Percentiles rank a stretch among this genome's conserved stretches.
Evolutionary conservation across 2,888 invertebrate genomes (phyloP).

Genomic region (Machimus atricapillus): DNA sequence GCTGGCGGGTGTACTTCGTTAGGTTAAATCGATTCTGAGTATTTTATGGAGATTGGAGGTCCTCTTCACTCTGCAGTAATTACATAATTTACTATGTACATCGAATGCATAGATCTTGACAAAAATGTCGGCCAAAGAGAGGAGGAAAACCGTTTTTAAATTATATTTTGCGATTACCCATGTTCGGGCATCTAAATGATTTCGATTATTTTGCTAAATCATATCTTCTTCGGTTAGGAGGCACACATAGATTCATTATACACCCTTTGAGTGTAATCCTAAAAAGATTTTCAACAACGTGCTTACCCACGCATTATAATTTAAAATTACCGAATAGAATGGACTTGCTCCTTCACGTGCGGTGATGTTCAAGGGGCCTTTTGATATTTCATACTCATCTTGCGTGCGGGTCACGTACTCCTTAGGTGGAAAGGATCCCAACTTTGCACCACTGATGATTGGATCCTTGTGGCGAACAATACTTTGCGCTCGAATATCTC

Average conservation of each 20-base stretch:
- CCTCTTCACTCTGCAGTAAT: neutral
- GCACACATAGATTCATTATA: neutral
- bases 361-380: neutral
- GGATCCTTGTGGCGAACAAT: slow-evolving; percentile 17
- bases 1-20: neutral
- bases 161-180: neutral
- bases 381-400: neutral
- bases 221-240: neutral
- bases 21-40: neutral
- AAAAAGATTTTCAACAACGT: neutral
- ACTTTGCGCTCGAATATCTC: neutral
- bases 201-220: neutral
- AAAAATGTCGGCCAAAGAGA: neutral
- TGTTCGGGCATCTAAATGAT: neutral
- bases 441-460: neutral
- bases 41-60: neutral
- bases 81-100: neutral
- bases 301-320: neutral
- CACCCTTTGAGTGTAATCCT: neutral
- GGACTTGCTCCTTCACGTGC: neutral
- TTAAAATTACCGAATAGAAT: neutral
- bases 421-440: neutral
- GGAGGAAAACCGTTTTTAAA: neutral
- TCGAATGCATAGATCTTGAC: neutral
- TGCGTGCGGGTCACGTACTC: neutral